Base-by-base conservation (phyloP, 2,113 vertebrate genomes). In the Dromaius novaehollandiae region DNA sequence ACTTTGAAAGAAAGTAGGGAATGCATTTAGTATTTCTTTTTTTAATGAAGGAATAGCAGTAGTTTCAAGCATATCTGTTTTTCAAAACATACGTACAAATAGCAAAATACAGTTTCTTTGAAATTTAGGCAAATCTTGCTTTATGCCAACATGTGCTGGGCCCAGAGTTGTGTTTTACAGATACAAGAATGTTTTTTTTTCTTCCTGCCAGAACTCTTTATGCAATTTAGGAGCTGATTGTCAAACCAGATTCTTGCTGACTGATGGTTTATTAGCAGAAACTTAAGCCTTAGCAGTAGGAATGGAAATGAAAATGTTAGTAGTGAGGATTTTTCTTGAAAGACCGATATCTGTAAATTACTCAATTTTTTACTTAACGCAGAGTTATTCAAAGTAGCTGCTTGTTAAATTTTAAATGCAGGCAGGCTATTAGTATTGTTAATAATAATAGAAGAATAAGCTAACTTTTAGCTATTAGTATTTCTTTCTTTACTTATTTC, bases 1-100 rank as follows among this genome's bases (percentile, higher is more conserved):
- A 97, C 96, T 99, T 99, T 60, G 99, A 99, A 77, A 98, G 98
- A 98, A 99, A 99, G 99, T 99, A 99, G 50, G 98, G 26, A 68
- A 73, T 95, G 60, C 3, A 1, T 78, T 88, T 94, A 48, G 17
- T 71, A 24, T 34, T 76, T 38, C 4, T 64, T 13, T 77, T 77
- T 75, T 86, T 38, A 55, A 18, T n/a, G 46, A 58, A 89, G 40
- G 28, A 70, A 53, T 79, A 40, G 19, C 38, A 61, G 34, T 44
- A 32, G 19, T 65, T 77, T 48, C 30, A n/a, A 74, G 74, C n/a
- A n/a, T 20, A 38, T 13, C 46, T 50, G 40, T 78, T n/a, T 61
- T 64, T 50, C 28, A 26, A 61, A 64, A 51, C 53, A 21, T 51
- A 44, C 19, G 22, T 17, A 34, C 28, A 74, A 56, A 56, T 55